Evolutionary conservation across 2,888 invertebrate genomes (phyloP), one percentile per base, ranked within the genome.

Genomic region (Lithophane ornitopus): DNA sequence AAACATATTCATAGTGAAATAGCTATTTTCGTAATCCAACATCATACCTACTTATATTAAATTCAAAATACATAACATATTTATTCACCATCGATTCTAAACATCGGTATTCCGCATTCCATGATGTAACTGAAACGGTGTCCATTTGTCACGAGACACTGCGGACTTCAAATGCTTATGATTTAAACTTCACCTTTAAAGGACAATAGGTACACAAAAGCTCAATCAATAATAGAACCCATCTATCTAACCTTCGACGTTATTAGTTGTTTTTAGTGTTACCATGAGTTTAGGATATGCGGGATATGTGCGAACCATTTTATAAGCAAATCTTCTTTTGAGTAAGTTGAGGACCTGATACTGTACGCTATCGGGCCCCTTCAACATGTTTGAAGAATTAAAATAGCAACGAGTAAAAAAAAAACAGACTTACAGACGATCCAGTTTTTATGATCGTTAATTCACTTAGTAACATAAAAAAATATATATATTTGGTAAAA

Each of bases 191-290:
- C 89, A 90, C 91, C 88, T 92, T 93, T 91, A 91, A 90, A 90
- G 88, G 87, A 91, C 90, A 90, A 87, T 87, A n/a, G n/a, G n/a
- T n/a, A 88, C 89, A 92, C 89, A 92, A 92, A 92, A 89, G 87
- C 87, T 88, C 92, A 91, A 93, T 93, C 91, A 91, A 89, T 89
- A 91, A 90, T 85, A 90, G 86, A 90, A 89, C 87, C 84, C 90
- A 93, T 91, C 90, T 87, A 91, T 93, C 91, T 92, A 93, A 92
- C 91, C 92, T 93, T 93, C 92, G 87, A 89, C 89, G 90, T 88
- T 92, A 91, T 90, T 92, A 91, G 89, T 89, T 90, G 88, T 84
- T 78, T 80, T 68, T 82, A 80, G 82, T 70, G 73, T 73, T 9
- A 75, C 85, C 87, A 87, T 49, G 61, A 22, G 46, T 72, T 49